Base-by-base conservation (phyloP, 2,888 invertebrate genomes). In the Nemurella pictetii region DNA sequence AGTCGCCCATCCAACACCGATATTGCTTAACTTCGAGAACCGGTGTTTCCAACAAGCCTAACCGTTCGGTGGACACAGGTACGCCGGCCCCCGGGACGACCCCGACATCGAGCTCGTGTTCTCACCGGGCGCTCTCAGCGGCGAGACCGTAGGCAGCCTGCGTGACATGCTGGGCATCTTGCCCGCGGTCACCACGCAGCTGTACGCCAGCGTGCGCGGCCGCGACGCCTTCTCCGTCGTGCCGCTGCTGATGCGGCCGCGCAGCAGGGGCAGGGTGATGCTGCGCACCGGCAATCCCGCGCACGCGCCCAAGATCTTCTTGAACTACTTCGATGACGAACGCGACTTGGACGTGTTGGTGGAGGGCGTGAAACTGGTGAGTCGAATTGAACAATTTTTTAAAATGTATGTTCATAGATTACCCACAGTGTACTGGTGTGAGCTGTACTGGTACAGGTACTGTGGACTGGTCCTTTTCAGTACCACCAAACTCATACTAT, bases 71-170 rank as follows among this genome's bases (percentile, higher is more conserved):
- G n/a, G n/a, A n/a, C n/a, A n/a, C 55, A 55, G 55, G 20, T 55
- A 20, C 85, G 91, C 90, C 78, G 91, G 91, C 0, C 86, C 84
- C 0, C 91, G 92, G 81, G 87, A 88, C 84, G 92, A 93, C 86
- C 95, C 97, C 0, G 96, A 97, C 88, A 93, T 97, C 86, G 96
- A 97, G 89, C 90, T 97, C 20, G 95, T 97, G 9, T 92, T 96
- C 90, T 95, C 95, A 0, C 94, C 95, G 20, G 95, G 96, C 0
- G 94, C 95, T 0, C 90, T 96, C 9, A 95, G 94, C 84, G 94
- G 96, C 0, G 96, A 96, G 88, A 90, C 93, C 12, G 92, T 95
- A 83, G 95, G 95, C 20, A 92, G 83, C 29, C 29, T 86, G 36
- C 72, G 85, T n/a, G 74, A 74, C 29, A 82, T 83, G 2, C 78